phyloP scores from a whole-genome alignment of 2,113 vertebrate species.

The Panthera uncia region DNA sequence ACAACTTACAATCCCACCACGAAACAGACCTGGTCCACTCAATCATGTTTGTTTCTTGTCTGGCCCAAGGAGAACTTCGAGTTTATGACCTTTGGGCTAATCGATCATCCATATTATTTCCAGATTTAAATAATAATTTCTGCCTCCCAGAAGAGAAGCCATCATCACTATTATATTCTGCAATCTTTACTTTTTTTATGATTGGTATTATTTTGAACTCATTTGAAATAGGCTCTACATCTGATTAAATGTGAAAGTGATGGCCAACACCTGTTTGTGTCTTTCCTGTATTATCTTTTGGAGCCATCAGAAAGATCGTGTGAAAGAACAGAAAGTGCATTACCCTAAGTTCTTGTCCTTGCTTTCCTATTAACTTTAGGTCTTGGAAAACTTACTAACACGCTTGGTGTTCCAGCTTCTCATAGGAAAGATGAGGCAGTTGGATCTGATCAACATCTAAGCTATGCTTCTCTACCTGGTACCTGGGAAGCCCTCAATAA shows the following conservation, averaged over 20 bases:
- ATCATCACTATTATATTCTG: neutral
- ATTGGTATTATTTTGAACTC: neutral
- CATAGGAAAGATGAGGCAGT: neutral
- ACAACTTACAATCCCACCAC: neutral
- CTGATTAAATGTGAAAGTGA: neutral
- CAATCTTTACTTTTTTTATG: neutral
- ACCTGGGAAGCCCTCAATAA: neutral
- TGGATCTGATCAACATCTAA: neutral
- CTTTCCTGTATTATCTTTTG: neutral
- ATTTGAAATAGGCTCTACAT: neutral
- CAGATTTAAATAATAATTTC: neutral
- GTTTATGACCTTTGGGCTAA: neutral
- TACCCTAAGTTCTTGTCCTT: neutral
- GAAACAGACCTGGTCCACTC: neutral
- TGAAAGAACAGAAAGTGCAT: neutral
- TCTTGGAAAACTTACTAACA: neutral
- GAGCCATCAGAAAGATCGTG: neutral
- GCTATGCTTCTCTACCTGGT: neutral
- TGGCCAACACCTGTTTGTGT: neutral
- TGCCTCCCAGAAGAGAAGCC: neutral
- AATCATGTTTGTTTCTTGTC: neutral
- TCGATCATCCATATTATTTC: neutral
- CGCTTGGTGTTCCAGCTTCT: neutral
- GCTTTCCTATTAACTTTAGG: neutral
- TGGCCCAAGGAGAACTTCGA: neutral